Evolutionary conservation across 2,113 vertebrate species (phyloP).

Genomic region (Sylvietta virens): DNA sequence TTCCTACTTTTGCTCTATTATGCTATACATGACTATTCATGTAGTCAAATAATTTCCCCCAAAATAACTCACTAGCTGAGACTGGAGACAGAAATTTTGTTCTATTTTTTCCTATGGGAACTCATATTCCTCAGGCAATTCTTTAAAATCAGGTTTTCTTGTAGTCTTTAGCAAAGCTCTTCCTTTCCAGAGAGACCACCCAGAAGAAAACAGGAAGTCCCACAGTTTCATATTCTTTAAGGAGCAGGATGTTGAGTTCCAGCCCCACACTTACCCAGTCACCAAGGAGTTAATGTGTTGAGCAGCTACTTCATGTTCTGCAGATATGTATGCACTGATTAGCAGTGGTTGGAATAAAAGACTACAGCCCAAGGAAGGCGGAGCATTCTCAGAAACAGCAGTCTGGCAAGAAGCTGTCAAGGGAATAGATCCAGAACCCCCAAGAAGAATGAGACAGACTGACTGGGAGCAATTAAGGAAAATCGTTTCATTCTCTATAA

Average conservation of each 20-base stretch:
- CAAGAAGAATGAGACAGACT: conserved; percentile 25
- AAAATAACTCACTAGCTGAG: background rate
- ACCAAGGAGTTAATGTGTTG: conserved; percentile 15
- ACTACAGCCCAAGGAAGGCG: background rate
- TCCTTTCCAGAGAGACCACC: background rate
- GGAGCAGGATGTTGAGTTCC: background rate
- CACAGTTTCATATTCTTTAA: background rate
- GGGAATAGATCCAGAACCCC: conserved; percentile 57
- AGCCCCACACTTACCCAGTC: background rate
- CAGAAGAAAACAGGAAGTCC: background rate
- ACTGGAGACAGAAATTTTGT: background rate
- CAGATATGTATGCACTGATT: conserved; percentile 13
- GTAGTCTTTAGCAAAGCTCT: background rate
- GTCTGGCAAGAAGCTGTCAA: conserved; percentile 46
- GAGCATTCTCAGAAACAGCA: conserved; percentile 51
- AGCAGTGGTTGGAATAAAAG: conserved; percentile 42
- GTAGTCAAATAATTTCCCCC: background rate
- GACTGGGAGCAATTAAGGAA: conserved; percentile 36
- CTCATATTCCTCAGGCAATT: background rate
- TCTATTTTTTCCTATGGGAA: background rate
- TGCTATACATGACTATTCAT: background rate
- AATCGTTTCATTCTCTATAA: background rate
- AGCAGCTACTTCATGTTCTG: conserved; percentile 27
- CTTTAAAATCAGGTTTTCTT: background rate
- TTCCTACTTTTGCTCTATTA: background rate